These are phyloP conservation scores for Takifugu rubripes DNA, from an alignment of 2,797 vertebrate genomes.

Conservation along the genomic window DNA sequence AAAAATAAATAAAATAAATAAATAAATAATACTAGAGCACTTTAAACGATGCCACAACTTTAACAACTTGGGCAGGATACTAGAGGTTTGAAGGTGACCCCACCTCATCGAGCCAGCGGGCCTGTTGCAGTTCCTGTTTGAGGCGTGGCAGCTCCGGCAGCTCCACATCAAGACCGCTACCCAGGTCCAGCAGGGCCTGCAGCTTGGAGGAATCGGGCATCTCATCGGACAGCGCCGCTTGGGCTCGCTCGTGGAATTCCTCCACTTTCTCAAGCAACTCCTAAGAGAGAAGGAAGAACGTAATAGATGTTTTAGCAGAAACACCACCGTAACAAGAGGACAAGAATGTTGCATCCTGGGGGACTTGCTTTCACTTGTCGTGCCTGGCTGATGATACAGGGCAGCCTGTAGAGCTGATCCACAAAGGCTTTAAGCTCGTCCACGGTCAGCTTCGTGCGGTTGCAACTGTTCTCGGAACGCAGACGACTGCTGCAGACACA, in stretches of 20 bases:
- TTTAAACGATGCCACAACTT: background rate
- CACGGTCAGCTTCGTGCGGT: conserved; percentile 91
- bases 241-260: conserved; percentile 94
- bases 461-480: conserved; percentile 81
- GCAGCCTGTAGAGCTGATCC: conserved; percentile 91
- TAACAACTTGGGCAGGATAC: background rate
- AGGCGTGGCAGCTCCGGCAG: conserved; percentile 91
- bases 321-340: background rate
- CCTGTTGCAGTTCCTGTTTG: conserved; percentile 96
- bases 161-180: conserved; percentile 92
- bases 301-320: background rate
- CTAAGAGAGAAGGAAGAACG: conserved; percentile 54
- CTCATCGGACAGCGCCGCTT: conserved; percentile 89
- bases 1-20: too few species aligned
- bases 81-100: background rate
- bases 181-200: conserved; percentile 90
- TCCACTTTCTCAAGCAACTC: conserved; percentile 96
- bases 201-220: conserved; percentile 93
- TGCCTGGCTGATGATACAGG: conserved; percentile 93
- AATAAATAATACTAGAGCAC: background rate
- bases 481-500: conserved; percentile 73
- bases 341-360: background rate
- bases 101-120: conserved; percentile 94
- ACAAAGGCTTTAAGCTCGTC: conserved; percentile 97
- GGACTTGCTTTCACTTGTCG: conserved; percentile 90